These are phyloP conservation scores for Leptinotarsa texana DNA, from an alignment of 1,140 invertebrate genomes.

Conservation along the genomic window DNA sequence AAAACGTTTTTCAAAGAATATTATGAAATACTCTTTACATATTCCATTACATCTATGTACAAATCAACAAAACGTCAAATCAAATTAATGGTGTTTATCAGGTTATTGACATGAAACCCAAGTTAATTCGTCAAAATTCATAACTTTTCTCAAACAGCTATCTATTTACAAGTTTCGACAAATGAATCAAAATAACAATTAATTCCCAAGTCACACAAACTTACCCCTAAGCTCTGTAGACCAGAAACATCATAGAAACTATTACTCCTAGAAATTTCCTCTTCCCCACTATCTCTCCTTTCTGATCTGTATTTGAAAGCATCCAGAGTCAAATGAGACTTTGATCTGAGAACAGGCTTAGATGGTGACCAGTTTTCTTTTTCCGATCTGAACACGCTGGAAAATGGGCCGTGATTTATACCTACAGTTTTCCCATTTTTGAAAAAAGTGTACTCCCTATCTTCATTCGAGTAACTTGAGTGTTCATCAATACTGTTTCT, in stretches of 20 bases:
- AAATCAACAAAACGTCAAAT: too few species aligned
- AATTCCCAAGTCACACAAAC: slow-evolving; percentile 19
- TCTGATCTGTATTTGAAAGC: slow-evolving; percentile 36
- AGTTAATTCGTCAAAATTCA: too few species aligned
- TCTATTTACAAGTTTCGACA: too few species aligned
- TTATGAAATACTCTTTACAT: too few species aligned
- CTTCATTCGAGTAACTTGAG: slow-evolving; percentile 5
- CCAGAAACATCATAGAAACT: slow-evolving; percentile 53
- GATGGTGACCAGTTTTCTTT: slow-evolving; percentile 38
- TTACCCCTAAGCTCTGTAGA: slow-evolving; percentile 55
- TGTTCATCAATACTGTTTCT: slow-evolving; percentile 29
- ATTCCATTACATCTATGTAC: too few species aligned
- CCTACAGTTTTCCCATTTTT: slow-evolving; percentile 5
- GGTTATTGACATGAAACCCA: too few species aligned
- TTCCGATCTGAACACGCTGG: slow-evolving; percentile 45
- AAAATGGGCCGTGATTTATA: slow-evolving; percentile 11
- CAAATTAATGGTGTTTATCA: too few species aligned
- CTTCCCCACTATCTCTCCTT: slow-evolving; percentile 23
- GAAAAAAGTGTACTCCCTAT: slow-evolving; percentile 31
- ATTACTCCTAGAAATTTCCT: slow-evolving; percentile 45
- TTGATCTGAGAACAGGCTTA: slow-evolving; percentile 53
- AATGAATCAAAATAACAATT: too few species aligned
- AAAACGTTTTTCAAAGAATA: too few species aligned
- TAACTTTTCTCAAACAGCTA: too few species aligned
- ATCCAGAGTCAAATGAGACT: slow-evolving; percentile 52